phyloP scores from a whole-genome alignment of 2,888 invertebrate species.

The Gandaritis pyraliata region DNA sequence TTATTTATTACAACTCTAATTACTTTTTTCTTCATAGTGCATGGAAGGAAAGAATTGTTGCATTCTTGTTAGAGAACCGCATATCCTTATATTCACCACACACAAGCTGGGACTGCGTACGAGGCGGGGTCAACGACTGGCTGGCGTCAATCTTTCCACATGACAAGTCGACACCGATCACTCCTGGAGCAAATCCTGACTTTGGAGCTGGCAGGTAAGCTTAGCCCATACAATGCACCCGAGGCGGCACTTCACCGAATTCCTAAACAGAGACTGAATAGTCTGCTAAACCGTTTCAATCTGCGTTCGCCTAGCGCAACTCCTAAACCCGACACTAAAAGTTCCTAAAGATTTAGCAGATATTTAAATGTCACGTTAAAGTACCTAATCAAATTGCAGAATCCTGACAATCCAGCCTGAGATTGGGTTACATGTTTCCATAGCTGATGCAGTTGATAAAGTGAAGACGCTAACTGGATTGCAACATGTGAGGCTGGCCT shows the following conservation, averaged over 20 bases:
- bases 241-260: no score
- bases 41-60: slow-evolving; percentile 93
- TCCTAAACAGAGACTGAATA: no score
- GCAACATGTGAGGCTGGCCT: slow-evolving; percentile 89
- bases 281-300: no score
- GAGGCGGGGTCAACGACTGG: slow-evolving; percentile 97
- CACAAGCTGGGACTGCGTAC: slow-evolving; percentile 93
- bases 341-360: no score
- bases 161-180: slow-evolving; percentile 65
- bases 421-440: slow-evolving; percentile 46
- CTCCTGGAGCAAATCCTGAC: slow-evolving; percentile 64
- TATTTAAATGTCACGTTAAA: no score
- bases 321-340: no score
- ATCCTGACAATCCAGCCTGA: slow-evolving; percentile 20
- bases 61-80: slow-evolving; percentile 91
- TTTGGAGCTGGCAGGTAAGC: slow-evolving; percentile 81
- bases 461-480: slow-evolving; percentile 89
- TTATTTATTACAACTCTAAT: not conserved
- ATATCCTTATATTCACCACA: slow-evolving; percentile 97
- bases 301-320: no score
- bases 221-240: no score
- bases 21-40: slow-evolving; percentile 65
- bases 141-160: slow-evolving; percentile 88
- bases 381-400: slow-evolving; percentile 18
- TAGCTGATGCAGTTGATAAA: slow-evolving; percentile 85